Conservation (phyloP, 2,113 vertebrate species). For the Indicator maculatus region DNA sequence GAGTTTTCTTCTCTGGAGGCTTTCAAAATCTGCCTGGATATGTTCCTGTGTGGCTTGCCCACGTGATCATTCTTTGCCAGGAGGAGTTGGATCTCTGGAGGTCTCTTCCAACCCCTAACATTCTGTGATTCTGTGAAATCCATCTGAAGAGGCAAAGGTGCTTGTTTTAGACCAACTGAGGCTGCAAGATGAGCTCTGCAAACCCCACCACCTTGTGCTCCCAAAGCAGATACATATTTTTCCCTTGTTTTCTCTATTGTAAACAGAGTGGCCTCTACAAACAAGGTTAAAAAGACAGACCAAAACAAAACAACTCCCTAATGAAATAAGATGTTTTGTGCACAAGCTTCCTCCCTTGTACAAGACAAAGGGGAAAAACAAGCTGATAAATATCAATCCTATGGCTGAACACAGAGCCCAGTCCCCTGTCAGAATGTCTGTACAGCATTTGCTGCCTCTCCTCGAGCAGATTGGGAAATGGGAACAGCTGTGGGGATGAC, state of each 20-base stretch:
- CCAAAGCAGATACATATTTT: background rate
- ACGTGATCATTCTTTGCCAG: no score
- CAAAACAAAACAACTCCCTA: conserved; percentile 15
- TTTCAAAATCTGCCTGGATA: no score
- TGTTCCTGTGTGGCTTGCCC: no score
- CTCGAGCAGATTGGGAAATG: rapidly evolving
- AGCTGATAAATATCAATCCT: conserved; percentile 1
- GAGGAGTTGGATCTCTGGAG: no score
- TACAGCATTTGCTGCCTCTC: background rate
- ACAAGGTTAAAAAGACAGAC: conserved; percentile 21
- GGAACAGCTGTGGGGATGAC: rapidly evolving
- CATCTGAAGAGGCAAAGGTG: background rate
- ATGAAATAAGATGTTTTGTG: conserved; percentile 15
- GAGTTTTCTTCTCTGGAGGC: no score
- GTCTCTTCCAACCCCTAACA: no score
- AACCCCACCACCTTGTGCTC: background rate
- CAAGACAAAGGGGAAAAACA: background rate
- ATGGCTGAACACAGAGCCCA: background rate
- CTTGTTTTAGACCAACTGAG: background rate
- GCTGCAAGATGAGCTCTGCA: background rate
- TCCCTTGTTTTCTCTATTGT: background rate
- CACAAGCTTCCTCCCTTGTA: background rate
- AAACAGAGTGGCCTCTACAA: conserved; percentile 3
- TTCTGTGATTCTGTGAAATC: no score
- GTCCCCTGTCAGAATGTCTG: background rate